These are phyloP conservation scores for Oxycera nigricornis DNA, from an alignment of 2,888 invertebrate genomes.

Conservation along the genomic window DNA sequence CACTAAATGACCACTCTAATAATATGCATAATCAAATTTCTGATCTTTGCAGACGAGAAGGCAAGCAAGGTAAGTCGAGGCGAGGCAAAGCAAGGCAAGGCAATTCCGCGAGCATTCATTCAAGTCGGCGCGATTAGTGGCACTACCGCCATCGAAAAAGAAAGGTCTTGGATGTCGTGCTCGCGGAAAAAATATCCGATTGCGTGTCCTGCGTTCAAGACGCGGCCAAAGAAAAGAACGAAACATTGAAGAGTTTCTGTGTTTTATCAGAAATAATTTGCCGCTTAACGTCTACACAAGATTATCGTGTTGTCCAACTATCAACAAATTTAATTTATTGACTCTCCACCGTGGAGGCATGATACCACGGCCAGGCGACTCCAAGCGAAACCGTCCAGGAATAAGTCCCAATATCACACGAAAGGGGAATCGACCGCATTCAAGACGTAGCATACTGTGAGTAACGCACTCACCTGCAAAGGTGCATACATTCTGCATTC, in stretches of 20 bases:
- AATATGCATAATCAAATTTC: slow-evolving; percentile 38
- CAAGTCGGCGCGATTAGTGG: neutral
- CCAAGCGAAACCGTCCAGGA: neutral
- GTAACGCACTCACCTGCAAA: slow-evolving; percentile 4
- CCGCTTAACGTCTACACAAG: slow-evolving; percentile 48
- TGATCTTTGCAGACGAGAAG: slow-evolving; percentile 18
- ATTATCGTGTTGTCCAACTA: slow-evolving; percentile 48
- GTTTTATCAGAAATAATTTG: slow-evolving; percentile 49
- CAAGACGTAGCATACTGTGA: neutral
- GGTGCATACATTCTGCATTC: no score
- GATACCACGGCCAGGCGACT: slow-evolving; percentile 9
- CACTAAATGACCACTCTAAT: slow-evolving; percentile 36
- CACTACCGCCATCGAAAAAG: slow-evolving; percentile 25
- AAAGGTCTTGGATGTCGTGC: neutral
- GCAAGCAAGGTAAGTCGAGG: neutral
- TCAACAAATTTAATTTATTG: slow-evolving; percentile 47
- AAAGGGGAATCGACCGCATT: neutral
- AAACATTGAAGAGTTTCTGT: slow-evolving; percentile 42
- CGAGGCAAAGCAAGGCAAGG: neutral
- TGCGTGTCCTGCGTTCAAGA: slow-evolving; percentile 26
- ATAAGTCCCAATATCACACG: slow-evolving; percentile 21
- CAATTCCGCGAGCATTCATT: neutral
- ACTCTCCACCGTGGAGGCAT: slow-evolving; percentile 31
- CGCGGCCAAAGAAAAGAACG: neutral
- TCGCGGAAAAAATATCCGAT: slow-evolving; percentile 21